Evolutionary conservation across 2,797 vertebrate species (phyloP), one percentile per base, ranked within the genome.

Genomic region (Gymnopithys bicolor): DNA sequence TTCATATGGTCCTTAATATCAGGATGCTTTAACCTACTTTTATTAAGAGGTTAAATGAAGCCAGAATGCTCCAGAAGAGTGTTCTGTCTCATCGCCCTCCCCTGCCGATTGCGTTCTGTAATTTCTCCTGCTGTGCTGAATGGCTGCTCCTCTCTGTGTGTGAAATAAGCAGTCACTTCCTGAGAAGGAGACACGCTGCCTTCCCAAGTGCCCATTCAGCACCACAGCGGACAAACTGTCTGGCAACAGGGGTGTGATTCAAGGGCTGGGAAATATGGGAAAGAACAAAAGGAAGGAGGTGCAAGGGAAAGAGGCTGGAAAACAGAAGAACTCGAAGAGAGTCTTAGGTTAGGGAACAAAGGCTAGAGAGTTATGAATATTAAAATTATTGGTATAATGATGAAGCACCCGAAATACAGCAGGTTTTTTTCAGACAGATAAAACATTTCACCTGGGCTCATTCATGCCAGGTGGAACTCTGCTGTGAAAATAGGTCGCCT

Each of bases 1-100:
- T 41, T 68, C 25, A 21, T 8, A 8, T 3, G 21, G 51, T 48
- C 64, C 77, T 94, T 94, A 77, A 69, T 60, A 90, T 80, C 53
- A 71, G 55, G 51, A 84, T 94, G 49, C 39, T 81, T 77, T 84
- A 84, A 88, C 82, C 77, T 90, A 46, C 56, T 96, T 95, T 93
- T 80, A 82, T 93, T 75, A 94, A 87, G 93, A 97, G 80, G 90
- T 91, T 97, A 96, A 95, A 96, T 83, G 96, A 92, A 97, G 84
- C 78, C 83, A 78, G 85, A 92, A 92, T 75, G 82, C 86, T 91
- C 76, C 80, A 94, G 90, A 95, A 91, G 53, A 71, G 49, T 64
- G 75, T 87, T 97, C 74, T 92, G 25, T 91, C 96, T 92, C 94
- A 88, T 48, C 51, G 64, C 81, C 77, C 90, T 96, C 73, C 82